Evolutionary conservation across 2,797 vertebrate species (phyloP).

Genomic region (Glyptemys insculpta): DNA sequence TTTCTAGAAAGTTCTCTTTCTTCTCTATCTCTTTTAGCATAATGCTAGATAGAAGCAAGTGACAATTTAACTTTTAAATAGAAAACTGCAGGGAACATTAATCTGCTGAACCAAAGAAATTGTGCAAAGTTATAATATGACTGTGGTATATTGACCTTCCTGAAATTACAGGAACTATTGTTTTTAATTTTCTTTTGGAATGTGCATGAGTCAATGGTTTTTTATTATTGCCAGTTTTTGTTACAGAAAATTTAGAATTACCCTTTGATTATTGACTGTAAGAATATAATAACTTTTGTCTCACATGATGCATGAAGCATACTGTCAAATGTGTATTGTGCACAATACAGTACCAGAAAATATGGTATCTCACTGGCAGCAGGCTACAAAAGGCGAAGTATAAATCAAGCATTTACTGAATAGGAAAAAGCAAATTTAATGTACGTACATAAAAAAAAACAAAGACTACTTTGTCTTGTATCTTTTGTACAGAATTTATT

Average conservation of each 20-base stretch:
- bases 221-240: slow-evolving; percentile 25
- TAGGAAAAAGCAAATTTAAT: not conserved
- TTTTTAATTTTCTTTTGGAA: not conserved
- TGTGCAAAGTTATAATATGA: not conserved
- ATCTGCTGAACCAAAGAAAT: not conserved
- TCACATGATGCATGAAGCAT: slow-evolving; percentile 4
- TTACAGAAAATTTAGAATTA: slow-evolving; percentile 19
- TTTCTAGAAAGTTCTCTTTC: not conserved
- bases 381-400: slow-evolving; percentile 21
- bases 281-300: slow-evolving; percentile 43
- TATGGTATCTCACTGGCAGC: not conserved
- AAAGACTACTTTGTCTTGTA: slow-evolving; percentile 10
- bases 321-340: slow-evolving; percentile 23
- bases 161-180: not conserved
- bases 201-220: not conserved
- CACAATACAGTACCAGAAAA: slow-evolving; percentile 21
- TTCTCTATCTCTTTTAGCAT: not conserved
- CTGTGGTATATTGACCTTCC: not conserved
- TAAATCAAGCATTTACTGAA: slow-evolving; percentile 46
- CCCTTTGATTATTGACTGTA: slow-evolving; percentile 17
- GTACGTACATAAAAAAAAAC: slow-evolving; percentile 32
- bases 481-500: not conserved
- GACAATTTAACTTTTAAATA: slow-evolving; percentile 21
- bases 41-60: not conserved
- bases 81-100: not conserved